Percentiles rank a stretch among this genome's conserved stretches.
These are phyloP conservation scores for Sardinella longiceps DNA, from an alignment of 2,797 vertebrate genomes.

Conservation along the genomic window DNA sequence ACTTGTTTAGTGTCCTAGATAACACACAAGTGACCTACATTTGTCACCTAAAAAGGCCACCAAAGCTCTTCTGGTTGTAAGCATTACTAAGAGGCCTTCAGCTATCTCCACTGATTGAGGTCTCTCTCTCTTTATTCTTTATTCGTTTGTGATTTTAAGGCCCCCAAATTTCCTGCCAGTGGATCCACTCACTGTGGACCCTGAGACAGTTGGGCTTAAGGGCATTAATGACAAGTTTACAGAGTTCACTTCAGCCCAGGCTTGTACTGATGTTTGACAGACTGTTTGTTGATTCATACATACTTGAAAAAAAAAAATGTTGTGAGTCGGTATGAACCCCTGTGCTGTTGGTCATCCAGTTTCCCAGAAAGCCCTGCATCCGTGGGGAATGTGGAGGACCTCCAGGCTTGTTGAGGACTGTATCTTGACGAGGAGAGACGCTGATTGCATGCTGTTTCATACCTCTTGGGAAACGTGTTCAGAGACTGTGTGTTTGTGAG, in stretches of 20 bases:
- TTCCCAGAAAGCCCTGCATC: slow-evolving; percentile 56
- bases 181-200: slow-evolving; percentile 51
- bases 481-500: not conserved
- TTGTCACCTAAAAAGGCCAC: not conserved
- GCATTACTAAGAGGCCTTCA: not conserved
- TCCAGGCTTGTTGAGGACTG: slow-evolving; percentile 20
- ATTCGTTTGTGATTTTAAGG: slow-evolving; percentile 51
- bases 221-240: slow-evolving; percentile 37
- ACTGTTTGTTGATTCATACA: slow-evolving; percentile 51
- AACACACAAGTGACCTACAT: not conserved
- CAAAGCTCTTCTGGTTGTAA: not conserved
- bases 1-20: not conserved
- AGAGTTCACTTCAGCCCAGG: slow-evolving; percentile 49
- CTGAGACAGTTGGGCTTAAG: slow-evolving; percentile 49
- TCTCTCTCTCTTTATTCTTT: slow-evolving; percentile 1
- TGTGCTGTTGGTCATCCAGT: slow-evolving; percentile 54
- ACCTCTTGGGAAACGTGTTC: slow-evolving; percentile 16
- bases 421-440: slow-evolving; percentile 8
- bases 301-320: slow-evolving; percentile 33
- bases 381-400: slow-evolving; percentile 57
- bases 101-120: not conserved
- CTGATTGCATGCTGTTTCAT: slow-evolving; percentile 19
- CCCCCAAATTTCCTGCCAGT: slow-evolving; percentile 54
- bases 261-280: slow-evolving; percentile 30
- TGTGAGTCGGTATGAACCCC: slow-evolving; percentile 42